Base-by-base conservation (phyloP, 2,797 vertebrate species). In the Acanthurus leucopareius region DNA sequence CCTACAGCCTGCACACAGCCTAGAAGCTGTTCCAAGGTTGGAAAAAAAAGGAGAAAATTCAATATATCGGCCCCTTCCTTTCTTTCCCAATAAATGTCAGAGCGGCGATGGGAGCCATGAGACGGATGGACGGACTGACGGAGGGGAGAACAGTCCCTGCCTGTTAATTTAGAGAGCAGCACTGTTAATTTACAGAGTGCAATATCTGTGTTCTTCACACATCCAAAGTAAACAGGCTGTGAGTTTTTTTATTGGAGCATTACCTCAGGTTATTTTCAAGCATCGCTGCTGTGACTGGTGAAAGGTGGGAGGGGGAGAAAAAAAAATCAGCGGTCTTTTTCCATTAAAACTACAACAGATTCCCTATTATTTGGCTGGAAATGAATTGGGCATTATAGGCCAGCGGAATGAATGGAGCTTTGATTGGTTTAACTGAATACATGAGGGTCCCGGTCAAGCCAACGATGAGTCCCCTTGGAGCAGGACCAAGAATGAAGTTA, bases 341-440 rank as follows among this genome's bases (percentile, higher is more conserved):
- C 77, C 79, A 76, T 83, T 82, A 83, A 87, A 89, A 89, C 64
- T 75, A 88, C 87, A 87, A 92, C 88, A 85, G 79, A 82, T 90
- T 90, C 73, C 38, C 75, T 77, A 89, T 93, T 91, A 91, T 25
- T 86, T 81, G 83, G 77, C 70, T 87, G 73, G 68, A 86, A 91
- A 91, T 89, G 86, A 89, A 91, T 88, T 83, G 84, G 75, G 60
- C 81, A 73, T 83, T 88, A 79, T 84, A 67, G 75, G 53, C 69
- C 52, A 65, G 22, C 53, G 75, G 83, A 89, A 90, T 92, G 88
- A 92, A 92, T 92, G 83, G 84, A 60, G 70, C 91, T 89, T 93
- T 92, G 85, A 88, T 86, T 90, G 80, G 86, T 85, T 90, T 87
- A 90, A 90, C 75, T 89, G 86, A 84, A 88, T 74, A 80, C 82